Conservation (phyloP, 1,140 invertebrate species). For the Dendroctonus ponderosae region DNA sequence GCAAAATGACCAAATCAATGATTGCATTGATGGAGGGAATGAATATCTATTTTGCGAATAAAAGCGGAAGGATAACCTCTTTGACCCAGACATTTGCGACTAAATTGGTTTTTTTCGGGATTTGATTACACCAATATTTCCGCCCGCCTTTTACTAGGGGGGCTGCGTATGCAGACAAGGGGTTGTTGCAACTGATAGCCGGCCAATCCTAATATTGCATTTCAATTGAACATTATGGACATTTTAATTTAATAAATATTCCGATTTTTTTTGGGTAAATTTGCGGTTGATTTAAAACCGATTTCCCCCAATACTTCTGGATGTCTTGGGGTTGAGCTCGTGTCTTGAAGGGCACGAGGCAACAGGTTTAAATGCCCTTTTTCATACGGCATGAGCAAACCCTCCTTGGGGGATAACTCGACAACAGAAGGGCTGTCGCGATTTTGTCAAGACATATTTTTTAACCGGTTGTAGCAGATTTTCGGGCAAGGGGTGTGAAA, state of each 20-base stretch:
- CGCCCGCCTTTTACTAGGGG: neutral
- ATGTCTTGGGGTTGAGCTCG: slow-evolving; percentile 1
- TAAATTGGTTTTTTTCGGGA: slow-evolving; percentile 24
- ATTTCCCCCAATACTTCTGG: too few species aligned
- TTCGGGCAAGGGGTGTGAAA: slow-evolving; percentile 16
- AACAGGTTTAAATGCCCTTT: slow-evolving; percentile 34
- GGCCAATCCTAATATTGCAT: too few species aligned
- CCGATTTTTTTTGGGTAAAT: too few species aligned
- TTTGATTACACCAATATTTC: slow-evolving; percentile 26
- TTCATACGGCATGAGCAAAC: slow-evolving; percentile 24
- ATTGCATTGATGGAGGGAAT: slow-evolving; percentile 24
- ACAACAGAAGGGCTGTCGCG: slow-evolving; percentile 24
- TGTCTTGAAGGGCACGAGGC: slow-evolving; percentile 15
- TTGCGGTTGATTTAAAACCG: too few species aligned
- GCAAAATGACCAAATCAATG: slow-evolving; percentile 27
- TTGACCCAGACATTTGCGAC: slow-evolving; percentile 23
- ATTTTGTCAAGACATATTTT: slow-evolving; percentile 33
- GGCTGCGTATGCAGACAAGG: neutral
- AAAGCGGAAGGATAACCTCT: slow-evolving; percentile 19
- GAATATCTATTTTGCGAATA: slow-evolving; percentile 29
- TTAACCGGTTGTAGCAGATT: slow-evolving; percentile 26
- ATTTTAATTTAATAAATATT: too few species aligned
- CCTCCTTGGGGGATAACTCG: slow-evolving; percentile 23
- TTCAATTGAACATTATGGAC: too few species aligned
- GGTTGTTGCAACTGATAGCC: neutral